Conservation (phyloP, 2,797 vertebrate genomes). For the Leucoraja ocellata region DNA sequence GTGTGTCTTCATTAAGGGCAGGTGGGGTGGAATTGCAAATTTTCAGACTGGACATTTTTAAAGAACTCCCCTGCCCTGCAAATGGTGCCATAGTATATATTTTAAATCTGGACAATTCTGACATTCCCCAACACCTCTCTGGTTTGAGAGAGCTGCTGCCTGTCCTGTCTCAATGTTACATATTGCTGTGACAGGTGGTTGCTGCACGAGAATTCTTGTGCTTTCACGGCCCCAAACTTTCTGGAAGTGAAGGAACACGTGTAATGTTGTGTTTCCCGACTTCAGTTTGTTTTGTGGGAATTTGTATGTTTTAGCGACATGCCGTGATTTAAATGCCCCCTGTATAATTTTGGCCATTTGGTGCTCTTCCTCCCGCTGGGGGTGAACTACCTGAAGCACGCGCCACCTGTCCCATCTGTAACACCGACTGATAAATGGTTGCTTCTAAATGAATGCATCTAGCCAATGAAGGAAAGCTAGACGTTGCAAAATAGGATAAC, state of each 20-base stretch:
- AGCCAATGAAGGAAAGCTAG: neutral
- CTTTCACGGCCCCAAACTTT: too few relatives aligned
- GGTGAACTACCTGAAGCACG: neutral
- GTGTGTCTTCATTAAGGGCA: too few relatives aligned
- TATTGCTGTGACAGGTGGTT: too few relatives aligned
- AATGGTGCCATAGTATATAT: neutral
- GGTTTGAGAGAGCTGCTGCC: neutral
- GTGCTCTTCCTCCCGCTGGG: neutral
- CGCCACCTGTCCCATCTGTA: neutral
- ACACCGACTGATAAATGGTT: neutral
- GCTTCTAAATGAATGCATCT: neutral
- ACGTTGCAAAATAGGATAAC: neutral
- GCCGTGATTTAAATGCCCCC: neutral
- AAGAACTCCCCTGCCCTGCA: too few relatives aligned
- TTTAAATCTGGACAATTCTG: too few relatives aligned
- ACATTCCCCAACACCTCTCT: too few relatives aligned
- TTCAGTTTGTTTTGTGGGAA: neutral
- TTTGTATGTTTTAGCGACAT: neutral
- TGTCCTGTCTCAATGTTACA: neutral
- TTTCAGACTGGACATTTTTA: too few relatives aligned
- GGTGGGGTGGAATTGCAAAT: too few relatives aligned
- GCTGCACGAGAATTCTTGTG: too few relatives aligned
- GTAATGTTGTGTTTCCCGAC: neutral
- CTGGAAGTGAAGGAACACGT: too few relatives aligned
- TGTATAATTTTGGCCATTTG: neutral